Percentiles rank a stretch among this genome's conserved stretches.
Evolutionary conservation across 2,113 vertebrate species (phyloP).

Genomic region (Oplegnathus fasciatus): DNA sequence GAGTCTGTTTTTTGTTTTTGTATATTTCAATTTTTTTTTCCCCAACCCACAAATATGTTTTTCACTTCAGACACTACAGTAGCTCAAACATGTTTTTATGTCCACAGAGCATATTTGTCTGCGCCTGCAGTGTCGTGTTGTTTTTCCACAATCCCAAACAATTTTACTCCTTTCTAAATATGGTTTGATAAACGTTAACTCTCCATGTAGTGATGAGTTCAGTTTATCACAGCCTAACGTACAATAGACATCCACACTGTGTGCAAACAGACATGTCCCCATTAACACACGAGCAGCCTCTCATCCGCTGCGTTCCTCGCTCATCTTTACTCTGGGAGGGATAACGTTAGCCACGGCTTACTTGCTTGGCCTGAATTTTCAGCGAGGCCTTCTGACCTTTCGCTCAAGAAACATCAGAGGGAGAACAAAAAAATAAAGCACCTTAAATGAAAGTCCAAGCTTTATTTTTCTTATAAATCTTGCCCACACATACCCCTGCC

Average conservation of each 20-base stretch:
- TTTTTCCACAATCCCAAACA: not conserved
- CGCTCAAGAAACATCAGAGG: not conserved
- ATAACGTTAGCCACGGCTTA: not conserved
- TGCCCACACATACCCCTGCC: not conserved
- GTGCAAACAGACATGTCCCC: not conserved
- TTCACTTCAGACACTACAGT: not conserved
- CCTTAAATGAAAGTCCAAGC: not conserved
- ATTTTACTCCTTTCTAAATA: not conserved
- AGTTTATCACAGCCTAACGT: not conserved
- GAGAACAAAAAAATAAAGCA: not conserved
- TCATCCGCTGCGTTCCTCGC: not conserved
- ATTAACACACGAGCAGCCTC: not conserved
- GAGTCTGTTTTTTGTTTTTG: not conserved
- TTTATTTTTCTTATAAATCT: not conserved
- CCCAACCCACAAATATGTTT: not conserved
- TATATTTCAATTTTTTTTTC: not conserved
- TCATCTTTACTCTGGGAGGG: not conserved
- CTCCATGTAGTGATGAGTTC: not conserved
- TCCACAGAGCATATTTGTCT: not conserved
- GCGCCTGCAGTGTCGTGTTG: not conserved
- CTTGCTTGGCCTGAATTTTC: constrained; percentile 12
- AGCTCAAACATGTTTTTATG: not conserved
- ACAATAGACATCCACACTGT: not conserved
- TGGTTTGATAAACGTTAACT: not conserved
- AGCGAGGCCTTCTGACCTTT: constrained; percentile 13